Percentiles rank a stretch among this genome's conserved stretches.
Conservation (phyloP, 2,113 vertebrate genomes). For the Lethenteron camtschaticum region DNA sequence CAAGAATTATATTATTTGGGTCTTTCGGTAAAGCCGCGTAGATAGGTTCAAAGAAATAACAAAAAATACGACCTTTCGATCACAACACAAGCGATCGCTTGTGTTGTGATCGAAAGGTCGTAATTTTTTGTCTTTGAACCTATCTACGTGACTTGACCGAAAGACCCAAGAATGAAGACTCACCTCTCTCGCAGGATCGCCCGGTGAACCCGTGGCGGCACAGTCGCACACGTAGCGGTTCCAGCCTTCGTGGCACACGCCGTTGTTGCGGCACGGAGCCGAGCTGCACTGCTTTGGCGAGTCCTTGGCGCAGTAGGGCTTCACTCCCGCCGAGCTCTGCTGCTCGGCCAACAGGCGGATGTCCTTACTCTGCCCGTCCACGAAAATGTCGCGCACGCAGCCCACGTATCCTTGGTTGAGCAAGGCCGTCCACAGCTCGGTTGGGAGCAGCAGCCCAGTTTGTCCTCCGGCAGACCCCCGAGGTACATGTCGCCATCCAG, state of each 20-base stretch:
- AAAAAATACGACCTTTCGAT: too few relatives aligned
- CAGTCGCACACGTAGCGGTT: conserved; percentile 4
- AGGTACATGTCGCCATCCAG: conserved; percentile 65
- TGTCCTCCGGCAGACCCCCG: conserved; percentile 49
- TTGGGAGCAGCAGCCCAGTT: conserved; percentile 18
- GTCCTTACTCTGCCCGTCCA: conserved; percentile 1
- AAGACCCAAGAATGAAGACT: background rate
- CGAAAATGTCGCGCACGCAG: conserved; percentile 4
- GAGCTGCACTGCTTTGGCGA: background rate
- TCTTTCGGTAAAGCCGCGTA: too few relatives aligned
- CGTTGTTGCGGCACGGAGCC: background rate
- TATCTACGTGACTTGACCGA: too few relatives aligned
- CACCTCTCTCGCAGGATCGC: conserved; percentile 1
- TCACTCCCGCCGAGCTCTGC: conserved; percentile 1
- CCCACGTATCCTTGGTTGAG: background rate
- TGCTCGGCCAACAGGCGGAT: conserved; percentile 1
- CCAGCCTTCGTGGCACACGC: conserved; percentile 3
- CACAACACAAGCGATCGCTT: too few relatives aligned
- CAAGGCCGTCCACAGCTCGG: conserved; percentile 1
- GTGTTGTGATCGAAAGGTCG: too few relatives aligned
- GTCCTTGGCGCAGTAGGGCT: conserved; percentile 1
- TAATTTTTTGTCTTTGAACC: too few relatives aligned
- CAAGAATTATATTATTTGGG: too few relatives aligned
- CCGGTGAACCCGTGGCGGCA: background rate
- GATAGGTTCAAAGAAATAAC: too few relatives aligned